Evolutionary conservation across 2,888 invertebrate species (phyloP), one percentile per base, ranked within the genome.

Genomic region (Deilephila elpenor): DNA sequence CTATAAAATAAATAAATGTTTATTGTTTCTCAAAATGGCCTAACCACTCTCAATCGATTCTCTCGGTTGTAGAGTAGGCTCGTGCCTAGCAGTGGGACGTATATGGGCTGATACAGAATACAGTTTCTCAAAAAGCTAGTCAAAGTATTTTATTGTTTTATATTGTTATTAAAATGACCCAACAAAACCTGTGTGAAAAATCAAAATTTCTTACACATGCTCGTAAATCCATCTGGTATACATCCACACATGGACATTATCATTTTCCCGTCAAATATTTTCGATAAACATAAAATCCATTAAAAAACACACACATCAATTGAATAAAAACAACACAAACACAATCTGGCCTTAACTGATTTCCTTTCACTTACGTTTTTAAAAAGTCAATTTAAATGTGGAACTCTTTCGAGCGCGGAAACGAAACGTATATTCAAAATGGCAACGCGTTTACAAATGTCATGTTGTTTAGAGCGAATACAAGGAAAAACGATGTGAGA

Each of bases 241-340:
- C 88, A 87, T 5, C 84, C 83, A 76, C 87, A 87, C n/a, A 83
- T 73, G 6, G 78, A 73, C 71, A 82, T 78, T 79, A 81, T 81
- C 73, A 59, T 74, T 19, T 14, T 59, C 53, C 1, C 61, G 19
- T 59, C 32, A 59, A 70, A 34, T 72, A 53, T 34, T 61, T 60
- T 32, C 14, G 19, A 29, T 25, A 59, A 73, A 59, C 60, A 34
- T 64, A 71, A 67, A 74, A 75, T 74, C 75, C 70, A 56, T 56
- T 62, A 72, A 60, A 70, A 32, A 14, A 71, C 20, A 62, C 5
- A 71, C 25, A 59, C 19, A 32, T 25, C 44, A 5, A 34, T 25
- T 5, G 7, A 61, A 14, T 61, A 19, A 44, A 44, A 44, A 56
- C 5, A 56, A 1, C 19, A 56, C 56, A 5, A 5, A 6, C 56